These are phyloP conservation scores for Tadarida brasiliensis DNA, from an alignment of 2,797 vertebrate species.

Conservation along the genomic window DNA sequence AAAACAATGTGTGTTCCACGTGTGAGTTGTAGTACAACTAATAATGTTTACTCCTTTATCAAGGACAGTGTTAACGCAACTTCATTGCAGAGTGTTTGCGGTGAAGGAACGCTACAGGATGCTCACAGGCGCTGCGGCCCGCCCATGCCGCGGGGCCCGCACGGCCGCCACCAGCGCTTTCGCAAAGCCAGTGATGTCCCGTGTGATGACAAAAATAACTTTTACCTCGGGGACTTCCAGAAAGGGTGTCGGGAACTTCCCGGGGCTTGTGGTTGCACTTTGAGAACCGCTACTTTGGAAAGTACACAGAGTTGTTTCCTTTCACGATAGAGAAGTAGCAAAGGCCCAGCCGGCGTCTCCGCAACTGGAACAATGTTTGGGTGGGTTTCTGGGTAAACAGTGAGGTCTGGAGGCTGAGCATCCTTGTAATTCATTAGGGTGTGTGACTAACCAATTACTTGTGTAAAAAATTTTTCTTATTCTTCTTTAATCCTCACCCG, in stretches of 20 bases:
- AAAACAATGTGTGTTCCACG: background rate
- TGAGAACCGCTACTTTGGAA: conserved; percentile 49
- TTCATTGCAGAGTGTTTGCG: background rate
- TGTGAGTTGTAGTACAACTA: background rate
- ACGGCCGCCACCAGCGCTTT: background rate
- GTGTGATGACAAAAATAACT: background rate
- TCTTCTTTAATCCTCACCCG: too few species aligned
- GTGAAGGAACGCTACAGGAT: background rate
- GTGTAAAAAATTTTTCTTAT: conserved; percentile 12
- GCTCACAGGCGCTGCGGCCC: background rate
- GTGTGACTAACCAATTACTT: background rate
- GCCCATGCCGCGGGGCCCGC: background rate
- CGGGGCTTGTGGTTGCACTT: background rate
- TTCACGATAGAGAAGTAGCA: conserved; percentile 29
- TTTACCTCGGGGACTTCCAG: conserved; percentile 33
- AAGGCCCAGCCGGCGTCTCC: background rate
- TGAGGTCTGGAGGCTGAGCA: background rate
- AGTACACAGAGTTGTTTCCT: conserved; percentile 25
- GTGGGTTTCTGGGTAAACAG: background rate
- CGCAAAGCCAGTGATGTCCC: background rate
- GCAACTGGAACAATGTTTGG: background rate
- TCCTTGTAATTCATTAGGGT: conserved; percentile 63
- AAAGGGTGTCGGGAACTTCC: background rate
- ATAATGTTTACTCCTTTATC: conserved; percentile 3
- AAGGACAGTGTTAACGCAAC: background rate